Evolutionary conservation across 2,797 vertebrate species (phyloP).

Genomic region (Limnodromus scolopaceus): DNA sequence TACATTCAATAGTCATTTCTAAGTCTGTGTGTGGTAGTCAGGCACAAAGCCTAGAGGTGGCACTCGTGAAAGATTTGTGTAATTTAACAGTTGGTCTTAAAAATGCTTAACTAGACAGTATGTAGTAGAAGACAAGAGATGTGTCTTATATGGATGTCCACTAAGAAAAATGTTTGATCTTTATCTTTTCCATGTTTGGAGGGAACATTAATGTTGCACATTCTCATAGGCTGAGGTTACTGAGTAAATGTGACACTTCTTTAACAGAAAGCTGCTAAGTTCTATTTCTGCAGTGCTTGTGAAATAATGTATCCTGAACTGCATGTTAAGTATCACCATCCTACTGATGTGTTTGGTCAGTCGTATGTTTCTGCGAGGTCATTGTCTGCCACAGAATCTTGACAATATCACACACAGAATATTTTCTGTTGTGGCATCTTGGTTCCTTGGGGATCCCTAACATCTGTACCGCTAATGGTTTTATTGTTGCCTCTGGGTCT

Average conservation of each 20-base stretch:
- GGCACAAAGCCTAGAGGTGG: neutral
- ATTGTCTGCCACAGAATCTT: neutral
- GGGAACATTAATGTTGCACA: neutral
- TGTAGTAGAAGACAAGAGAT: neutral
- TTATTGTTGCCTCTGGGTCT: slow-evolving; percentile 44
- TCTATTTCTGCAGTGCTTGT: neutral
- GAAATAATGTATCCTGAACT: neutral
- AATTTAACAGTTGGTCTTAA: neutral
- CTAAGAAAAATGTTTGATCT: neutral
- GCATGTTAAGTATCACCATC: neutral
- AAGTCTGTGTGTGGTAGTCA: neutral
- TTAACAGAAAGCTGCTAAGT: neutral
- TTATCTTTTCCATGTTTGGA: neutral
- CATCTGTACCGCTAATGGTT: slow-evolving; percentile 59
- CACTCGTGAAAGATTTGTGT: neutral
- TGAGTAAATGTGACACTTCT: neutral
- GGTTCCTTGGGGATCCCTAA: slow-evolving; percentile 8
- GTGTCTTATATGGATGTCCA: neutral
- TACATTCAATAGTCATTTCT: neutral
- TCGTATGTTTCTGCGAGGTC: neutral
- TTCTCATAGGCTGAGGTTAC: neutral
- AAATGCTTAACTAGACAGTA: neutral
- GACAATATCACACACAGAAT: neutral
- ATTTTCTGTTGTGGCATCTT: slow-evolving; percentile 16
- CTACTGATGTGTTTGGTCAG: neutral